Conservation (phyloP, 2,797 vertebrate genomes). For the Spinus pinus region DNA sequence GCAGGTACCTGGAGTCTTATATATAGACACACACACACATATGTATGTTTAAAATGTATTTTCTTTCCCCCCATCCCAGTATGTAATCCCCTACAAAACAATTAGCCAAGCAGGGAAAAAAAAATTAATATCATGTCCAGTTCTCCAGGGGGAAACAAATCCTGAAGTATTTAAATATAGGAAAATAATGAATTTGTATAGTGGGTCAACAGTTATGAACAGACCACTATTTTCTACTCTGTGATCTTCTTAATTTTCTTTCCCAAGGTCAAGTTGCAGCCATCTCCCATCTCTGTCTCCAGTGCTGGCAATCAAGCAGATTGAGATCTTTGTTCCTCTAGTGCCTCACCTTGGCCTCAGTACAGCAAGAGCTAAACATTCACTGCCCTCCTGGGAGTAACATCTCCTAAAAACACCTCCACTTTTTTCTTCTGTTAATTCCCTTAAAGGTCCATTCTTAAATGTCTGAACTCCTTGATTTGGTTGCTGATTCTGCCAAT, state of each 20-base stretch:
- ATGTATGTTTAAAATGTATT: background rate
- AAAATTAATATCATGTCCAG: background rate
- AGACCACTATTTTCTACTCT: background rate
- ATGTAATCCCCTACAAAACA: background rate
- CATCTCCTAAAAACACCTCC: background rate
- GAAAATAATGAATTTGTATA: background rate
- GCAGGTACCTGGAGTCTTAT: accelerated
- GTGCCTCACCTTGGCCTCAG: background rate
- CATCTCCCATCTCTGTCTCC: background rate
- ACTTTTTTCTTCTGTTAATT: background rate
- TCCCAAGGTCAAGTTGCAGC: background rate
- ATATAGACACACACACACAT: accelerated
- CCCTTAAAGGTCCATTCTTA: background rate
- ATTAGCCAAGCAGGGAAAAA: background rate
- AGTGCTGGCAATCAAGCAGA: background rate
- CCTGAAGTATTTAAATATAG: background rate
- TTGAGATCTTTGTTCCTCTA: background rate
- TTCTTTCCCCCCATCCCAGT: background rate
- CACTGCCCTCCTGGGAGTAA: background rate
- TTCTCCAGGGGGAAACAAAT: background rate
- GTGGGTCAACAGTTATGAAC: background rate
- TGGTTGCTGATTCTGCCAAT: background rate
- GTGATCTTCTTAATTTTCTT: background rate
- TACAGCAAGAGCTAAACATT: background rate
- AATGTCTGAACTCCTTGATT: background rate